These are phyloP conservation scores for Tipula unca DNA, from an alignment of 2,888 invertebrate species.

Conservation along the genomic window DNA sequence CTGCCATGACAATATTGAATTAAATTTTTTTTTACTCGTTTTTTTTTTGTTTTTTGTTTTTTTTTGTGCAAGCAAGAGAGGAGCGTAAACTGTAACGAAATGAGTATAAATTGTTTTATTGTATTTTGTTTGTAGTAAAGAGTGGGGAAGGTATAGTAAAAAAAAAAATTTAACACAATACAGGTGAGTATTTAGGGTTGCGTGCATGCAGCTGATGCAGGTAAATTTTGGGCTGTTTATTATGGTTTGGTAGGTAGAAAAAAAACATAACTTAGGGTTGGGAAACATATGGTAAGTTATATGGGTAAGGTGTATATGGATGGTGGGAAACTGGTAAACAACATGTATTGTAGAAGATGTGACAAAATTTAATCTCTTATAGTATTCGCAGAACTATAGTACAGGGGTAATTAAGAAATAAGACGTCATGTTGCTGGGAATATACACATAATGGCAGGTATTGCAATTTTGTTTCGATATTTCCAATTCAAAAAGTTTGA, in stretches of 20 bases:
- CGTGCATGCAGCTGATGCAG: neutral
- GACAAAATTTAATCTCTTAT: neutral
- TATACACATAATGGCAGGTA: neutral
- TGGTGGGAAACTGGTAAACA: neutral
- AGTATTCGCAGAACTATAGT: neutral
- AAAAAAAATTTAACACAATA: neutral
- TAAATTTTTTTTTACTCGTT: neutral
- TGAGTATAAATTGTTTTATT: neutral
- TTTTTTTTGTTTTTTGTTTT: neutral
- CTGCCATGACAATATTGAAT: neutral
- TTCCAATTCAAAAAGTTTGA: no score
- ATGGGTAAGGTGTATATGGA: neutral
- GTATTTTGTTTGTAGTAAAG: neutral
- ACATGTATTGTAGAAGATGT: neutral
- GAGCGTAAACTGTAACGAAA: neutral
- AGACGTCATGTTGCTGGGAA: neutral
- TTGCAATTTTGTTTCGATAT: no score
- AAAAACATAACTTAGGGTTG: neutral
- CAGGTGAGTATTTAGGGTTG: slow-evolving; percentile 8
- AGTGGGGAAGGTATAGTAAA: neutral
- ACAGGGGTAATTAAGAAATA: neutral
- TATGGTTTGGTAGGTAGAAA: neutral
- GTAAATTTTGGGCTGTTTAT: neutral
- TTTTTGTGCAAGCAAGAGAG: neutral
- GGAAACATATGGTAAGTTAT: neutral